Conservation (phyloP, 2,888 invertebrate species). For the Lumbricus terrestris region DNA sequence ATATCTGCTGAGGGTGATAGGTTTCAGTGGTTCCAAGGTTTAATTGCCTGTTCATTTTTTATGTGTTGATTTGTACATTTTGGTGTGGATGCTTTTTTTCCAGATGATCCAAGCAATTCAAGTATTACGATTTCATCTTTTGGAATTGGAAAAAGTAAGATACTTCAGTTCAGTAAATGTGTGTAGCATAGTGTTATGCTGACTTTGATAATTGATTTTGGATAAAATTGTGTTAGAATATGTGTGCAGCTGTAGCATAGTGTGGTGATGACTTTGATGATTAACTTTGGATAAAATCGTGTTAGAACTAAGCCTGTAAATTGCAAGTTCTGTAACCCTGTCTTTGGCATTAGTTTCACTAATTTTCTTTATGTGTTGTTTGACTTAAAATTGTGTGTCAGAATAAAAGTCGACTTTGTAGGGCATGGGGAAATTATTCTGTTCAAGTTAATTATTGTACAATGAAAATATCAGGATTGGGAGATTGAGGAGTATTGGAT, state of each 20-base stretch:
- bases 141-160: conserved; percentile 99
- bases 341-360: neutral
- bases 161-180: neutral
- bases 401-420: too few species aligned
- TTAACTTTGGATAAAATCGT: neutral
- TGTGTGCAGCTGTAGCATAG: too few species aligned
- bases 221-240: neutral
- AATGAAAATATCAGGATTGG: neutral
- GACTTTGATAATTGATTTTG: neutral
- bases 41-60: conserved; percentile 3
- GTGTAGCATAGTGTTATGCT: neutral
- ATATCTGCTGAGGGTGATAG: neutral
- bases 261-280: neutral
- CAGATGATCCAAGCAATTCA: conserved; percentile 99
- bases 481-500: neutral
- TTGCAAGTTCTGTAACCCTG: neutral
- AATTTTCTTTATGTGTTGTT: neutral
- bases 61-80: neutral
- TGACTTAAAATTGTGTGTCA: neutral
- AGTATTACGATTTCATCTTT: conserved; percentile 99
- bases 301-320: neutral
- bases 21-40: neutral
- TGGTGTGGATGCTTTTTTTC: conserved; percentile 31
- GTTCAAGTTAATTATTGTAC: neutral
- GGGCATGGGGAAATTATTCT: neutral